Percentiles rank a stretch among this genome's conserved stretches.
phyloP scores from a whole-genome alignment of 2,113 vertebrate genomes.

The Centropus bengalensis region DNA sequence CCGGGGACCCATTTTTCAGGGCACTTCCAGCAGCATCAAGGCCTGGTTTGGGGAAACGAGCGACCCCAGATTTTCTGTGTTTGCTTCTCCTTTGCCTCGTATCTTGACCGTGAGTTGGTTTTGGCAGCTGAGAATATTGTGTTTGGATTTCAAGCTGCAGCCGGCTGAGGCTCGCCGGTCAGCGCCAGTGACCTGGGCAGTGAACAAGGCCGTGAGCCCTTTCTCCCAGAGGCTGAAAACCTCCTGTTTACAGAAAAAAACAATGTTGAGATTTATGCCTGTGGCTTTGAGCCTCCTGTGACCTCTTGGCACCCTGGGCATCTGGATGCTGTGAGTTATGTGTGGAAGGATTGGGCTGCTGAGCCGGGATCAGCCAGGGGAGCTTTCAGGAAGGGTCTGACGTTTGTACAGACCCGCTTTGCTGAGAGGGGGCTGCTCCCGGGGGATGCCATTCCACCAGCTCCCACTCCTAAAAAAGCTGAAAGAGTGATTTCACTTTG shows the following conservation, averaged over 20 bases:
- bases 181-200: neutral
- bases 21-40: neutral
- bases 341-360: neutral
- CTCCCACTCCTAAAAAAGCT: neutral
- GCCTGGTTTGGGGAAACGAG: neutral
- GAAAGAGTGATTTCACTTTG: neutral
- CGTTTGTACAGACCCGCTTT: rapidly evolving
- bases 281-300: neutral
- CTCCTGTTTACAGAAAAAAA: neutral
- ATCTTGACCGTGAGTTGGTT: neutral
- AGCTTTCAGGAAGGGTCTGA: neutral
- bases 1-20: neutral
- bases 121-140: neutral
- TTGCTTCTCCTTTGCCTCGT: neutral
- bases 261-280: neutral
- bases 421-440: neutral
- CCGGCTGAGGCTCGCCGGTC: neutral
- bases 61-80: neutral
- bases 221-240: neutral
- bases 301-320: neutral
- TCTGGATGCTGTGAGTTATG: neutral
- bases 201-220: neutral
- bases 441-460: neutral
- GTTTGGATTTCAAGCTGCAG: neutral
- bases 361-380: neutral